Evolutionary conservation across 2,888 invertebrate genomes (phyloP).

Genomic region (Hecatera dysodea): DNA sequence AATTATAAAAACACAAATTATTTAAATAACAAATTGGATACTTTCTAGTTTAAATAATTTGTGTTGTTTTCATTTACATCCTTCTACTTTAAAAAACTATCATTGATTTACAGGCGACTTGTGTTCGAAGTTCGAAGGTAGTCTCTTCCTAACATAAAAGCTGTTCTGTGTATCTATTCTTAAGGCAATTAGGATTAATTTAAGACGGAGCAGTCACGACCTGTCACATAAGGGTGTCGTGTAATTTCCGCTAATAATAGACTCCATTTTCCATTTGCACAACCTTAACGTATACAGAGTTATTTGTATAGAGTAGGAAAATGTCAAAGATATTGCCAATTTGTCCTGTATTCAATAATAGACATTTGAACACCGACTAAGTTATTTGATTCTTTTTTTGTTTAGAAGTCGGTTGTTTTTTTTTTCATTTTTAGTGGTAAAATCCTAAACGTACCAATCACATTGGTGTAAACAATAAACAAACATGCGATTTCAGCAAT

Average conservation of each 20-base stretch:
- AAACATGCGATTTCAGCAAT: too few relatives aligned
- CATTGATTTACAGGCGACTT: neutral
- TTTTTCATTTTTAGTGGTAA: too few relatives aligned
- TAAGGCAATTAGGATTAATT: conserved; percentile 32
- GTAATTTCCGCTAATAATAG: conserved; percentile 13
- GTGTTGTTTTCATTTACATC: neutral
- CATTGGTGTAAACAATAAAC: too few relatives aligned
- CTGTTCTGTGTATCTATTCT: conserved; percentile 28
- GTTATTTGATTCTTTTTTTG: too few relatives aligned
- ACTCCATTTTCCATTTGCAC: conserved; percentile 9
- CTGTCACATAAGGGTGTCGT: neutral
- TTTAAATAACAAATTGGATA: too few relatives aligned
- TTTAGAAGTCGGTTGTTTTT: too few relatives aligned
- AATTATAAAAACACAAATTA: too few relatives aligned
- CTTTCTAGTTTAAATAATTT: neutral
- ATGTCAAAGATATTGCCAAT: neutral
- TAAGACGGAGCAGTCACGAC: conserved; percentile 8
- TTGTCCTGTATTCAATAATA: neutral
- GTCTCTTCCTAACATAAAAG: conserved; percentile 10
- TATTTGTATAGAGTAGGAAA: neutral
- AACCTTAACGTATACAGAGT: neutral
- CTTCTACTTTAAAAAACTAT: neutral
- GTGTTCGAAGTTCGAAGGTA: neutral
- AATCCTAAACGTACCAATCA: too few relatives aligned
- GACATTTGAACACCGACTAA: too few relatives aligned